Conservation (phyloP, 2,888 invertebrate species). For the Tenthredo scrophulariae region DNA sequence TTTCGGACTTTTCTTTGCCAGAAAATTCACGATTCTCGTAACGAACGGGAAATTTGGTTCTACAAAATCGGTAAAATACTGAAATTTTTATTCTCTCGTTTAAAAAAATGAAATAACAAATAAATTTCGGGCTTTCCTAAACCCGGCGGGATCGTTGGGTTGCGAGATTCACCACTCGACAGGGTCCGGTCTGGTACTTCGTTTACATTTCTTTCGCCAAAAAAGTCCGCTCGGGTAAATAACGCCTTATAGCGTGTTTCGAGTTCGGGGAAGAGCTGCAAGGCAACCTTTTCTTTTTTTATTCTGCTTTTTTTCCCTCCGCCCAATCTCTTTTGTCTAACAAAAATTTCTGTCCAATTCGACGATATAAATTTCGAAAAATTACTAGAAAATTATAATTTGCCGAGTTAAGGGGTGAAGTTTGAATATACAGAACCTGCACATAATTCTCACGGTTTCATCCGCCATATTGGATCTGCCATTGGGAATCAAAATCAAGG, state of each 20-base stretch:
- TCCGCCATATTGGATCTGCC: too few species aligned
- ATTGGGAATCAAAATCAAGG: too few species aligned
- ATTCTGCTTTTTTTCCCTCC: background rate
- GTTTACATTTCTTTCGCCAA: constrained; percentile 3
- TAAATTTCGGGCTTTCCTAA: background rate
- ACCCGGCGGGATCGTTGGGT: background rate
- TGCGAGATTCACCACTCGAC: constrained; percentile 5
- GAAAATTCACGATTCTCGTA: background rate
- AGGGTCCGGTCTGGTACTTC: background rate
- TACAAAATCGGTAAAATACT: background rate
- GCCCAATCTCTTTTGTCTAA: background rate
- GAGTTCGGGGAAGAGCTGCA: background rate
- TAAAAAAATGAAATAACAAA: background rate
- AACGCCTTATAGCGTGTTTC: background rate
- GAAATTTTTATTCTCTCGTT: background rate
- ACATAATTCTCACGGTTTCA: background rate
- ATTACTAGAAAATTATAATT: background rate
- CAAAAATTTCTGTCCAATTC: background rate
- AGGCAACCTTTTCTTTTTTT: background rate
- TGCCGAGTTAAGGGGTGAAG: background rate
- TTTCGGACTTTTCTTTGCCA: background rate
- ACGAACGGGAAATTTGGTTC: background rate
- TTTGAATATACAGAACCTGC: background rate
- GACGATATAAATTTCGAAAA: background rate
- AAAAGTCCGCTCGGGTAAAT: background rate